Conservation (phyloP, 1,140 invertebrate genomes). For the Zaprionus nigranus region DNA sequence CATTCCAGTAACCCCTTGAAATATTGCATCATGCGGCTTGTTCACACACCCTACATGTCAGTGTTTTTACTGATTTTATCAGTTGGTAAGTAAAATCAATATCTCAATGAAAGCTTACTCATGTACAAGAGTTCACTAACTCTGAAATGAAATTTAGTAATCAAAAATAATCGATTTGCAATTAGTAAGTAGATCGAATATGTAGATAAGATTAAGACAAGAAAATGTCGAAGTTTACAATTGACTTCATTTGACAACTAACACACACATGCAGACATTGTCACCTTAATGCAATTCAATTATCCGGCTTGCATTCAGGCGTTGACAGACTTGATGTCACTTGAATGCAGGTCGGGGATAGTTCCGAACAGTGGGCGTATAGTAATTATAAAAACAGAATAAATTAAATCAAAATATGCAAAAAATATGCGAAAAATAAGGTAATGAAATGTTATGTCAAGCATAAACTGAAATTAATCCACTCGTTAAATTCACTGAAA, state of each 20-base stretch:
- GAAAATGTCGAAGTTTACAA: conserved; percentile 1
- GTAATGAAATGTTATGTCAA: conserved; percentile 35
- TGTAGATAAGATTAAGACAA: neutral
- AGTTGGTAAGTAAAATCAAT: conserved; percentile 54
- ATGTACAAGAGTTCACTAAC: no score
- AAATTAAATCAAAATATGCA: conserved; percentile 2
- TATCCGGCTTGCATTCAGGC: neutral
- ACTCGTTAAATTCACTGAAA: conserved; percentile 11
- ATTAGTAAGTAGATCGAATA: neutral
- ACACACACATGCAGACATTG: neutral
- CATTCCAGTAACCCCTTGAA: conserved; percentile 22
- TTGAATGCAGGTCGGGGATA: neutral
- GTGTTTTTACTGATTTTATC: conserved; percentile 44
- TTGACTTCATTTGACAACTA: neutral
- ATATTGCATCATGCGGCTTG: conserved; percentile 55
- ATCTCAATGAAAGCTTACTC: no score
- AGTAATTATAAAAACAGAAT: neutral
- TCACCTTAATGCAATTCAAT: neutral
- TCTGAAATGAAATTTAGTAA: no score
- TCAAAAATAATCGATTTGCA: neutral
- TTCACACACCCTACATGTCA: conserved; percentile 35
- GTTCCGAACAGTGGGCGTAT: neutral
- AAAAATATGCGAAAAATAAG: neutral
- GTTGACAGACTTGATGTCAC: neutral
- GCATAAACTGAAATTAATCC: conserved; percentile 35